Evolutionary conservation across 1,140 invertebrate genomes (phyloP), one percentile per base, ranked within the genome.

Genomic region (Apocrypta bakeri): DNA sequence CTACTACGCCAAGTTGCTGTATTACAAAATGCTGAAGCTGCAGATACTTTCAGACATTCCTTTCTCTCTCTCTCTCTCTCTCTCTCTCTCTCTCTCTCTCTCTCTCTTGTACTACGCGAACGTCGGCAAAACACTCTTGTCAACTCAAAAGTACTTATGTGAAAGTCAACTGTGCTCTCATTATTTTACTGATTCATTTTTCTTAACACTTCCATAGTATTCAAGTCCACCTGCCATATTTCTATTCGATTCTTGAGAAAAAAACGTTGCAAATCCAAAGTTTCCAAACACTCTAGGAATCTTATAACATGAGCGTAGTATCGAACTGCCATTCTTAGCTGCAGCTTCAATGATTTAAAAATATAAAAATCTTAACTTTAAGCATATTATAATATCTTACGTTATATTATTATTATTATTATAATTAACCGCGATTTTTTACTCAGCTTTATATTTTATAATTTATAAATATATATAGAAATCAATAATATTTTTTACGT

Each of bases 11-110:
- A 74, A 81, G 1, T 25, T 1, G 4, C 21, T 80, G 40, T 68
- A 64, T 68, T 75, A 74, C 66, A 56, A 56, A n/a, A 21, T 33
- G 63, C 8, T 25, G 63, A 66, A 66, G 63, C 63, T 66, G 63
- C 63, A 66, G 63, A 66, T 25, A 66, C 24, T 25, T 29, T 25
- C 9, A 66, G 1, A 27, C 27, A 66, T 29, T 25, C 76, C 81
- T 78, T 72, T 82, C 29, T 76, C 40, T 76, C 80, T 76, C 76
- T 82, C 80, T 37, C n/a, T 72, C 33, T 78, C 25, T 29, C 33
- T 37, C 9, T 37, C 33, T 37, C 33, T 29, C 25, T 72, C 24
- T 31, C 27, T 71, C 17, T 33, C 31, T 33, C 37, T 27, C 21
- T 37, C 29, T 33, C n/a, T 71, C 31, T 33, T 71, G 17, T 71